Percentiles rank a stretch among this genome's conserved stretches.
These are phyloP conservation scores for Lepidostoma basale DNA, from an alignment of 1,140 invertebrate species.

Conservation along the genomic window DNA sequence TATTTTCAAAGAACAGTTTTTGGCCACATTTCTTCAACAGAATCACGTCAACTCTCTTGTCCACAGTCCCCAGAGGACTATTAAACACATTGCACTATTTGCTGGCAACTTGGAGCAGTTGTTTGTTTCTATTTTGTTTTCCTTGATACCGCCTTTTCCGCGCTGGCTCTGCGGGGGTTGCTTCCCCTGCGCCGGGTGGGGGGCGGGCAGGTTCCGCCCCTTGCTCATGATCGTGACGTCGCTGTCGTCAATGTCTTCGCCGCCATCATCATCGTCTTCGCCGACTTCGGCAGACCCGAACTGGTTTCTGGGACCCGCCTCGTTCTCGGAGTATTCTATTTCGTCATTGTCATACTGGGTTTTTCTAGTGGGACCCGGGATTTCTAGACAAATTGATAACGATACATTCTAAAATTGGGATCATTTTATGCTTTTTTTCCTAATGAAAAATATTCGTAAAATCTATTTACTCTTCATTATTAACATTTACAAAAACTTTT, in stretches of 20 bases:
- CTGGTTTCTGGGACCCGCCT: constrained; percentile 39
- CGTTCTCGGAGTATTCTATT: constrained; percentile 34
- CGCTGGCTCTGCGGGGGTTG: not conserved
- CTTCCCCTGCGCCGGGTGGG: constrained; percentile 3
- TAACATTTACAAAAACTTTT: too few species aligned
- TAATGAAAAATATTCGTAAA: too few species aligned
- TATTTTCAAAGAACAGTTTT: not conserved
- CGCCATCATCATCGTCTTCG: constrained; percentile 47
- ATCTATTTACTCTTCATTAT: too few species aligned
- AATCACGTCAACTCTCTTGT: not conserved
- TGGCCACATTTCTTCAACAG: not conserved
- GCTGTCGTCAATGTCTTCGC: constrained; percentile 49
- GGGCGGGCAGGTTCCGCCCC: not conserved
- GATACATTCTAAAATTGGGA: constrained; percentile 20
- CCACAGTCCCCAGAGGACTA: not conserved
- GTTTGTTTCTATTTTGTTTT: constrained; percentile 16
- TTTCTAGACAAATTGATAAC: constrained; percentile 55
- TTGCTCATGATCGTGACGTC: not conserved
- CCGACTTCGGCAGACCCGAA: constrained; percentile 54
- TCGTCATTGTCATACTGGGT: constrained; percentile 50
- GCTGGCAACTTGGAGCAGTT: not conserved
- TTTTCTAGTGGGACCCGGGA: constrained; percentile 60
- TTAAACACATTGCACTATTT: not conserved
- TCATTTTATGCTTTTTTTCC: too few species aligned
- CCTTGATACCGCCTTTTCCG: not conserved